Percentiles rank a stretch among this genome's conserved stretches.
Conservation (phyloP, 2,888 invertebrate species). For the Pinctada fucata region DNA sequence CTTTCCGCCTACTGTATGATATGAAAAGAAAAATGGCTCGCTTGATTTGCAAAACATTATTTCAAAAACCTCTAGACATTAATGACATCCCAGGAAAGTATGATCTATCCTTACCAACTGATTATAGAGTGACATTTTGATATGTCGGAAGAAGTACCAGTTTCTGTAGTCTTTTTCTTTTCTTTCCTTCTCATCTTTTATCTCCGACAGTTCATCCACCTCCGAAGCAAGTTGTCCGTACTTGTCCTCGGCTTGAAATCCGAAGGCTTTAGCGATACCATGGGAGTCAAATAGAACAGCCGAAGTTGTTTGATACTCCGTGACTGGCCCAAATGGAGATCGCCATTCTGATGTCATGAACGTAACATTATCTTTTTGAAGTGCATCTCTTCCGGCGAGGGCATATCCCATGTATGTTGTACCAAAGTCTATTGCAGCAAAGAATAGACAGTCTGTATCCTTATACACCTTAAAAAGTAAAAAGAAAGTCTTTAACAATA, state of each 20-base stretch:
- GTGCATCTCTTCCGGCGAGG: not conserved
- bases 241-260: not conserved
- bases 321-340: not conserved
- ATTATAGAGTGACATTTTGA: not conserved
- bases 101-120: not conserved
- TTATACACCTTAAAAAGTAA: no score
- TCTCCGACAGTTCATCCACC: not conserved
- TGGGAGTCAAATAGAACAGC: not conserved
- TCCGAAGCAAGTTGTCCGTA: not conserved
- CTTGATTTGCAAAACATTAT: no score
- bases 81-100: not conserved
- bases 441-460: no score
- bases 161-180: not conserved
- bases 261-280: not conserved
- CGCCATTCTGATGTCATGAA: not conserved
- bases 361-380: not conserved
- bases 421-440: not conserved
- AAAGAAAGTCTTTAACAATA: no score
- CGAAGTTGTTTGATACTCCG: not conserved
- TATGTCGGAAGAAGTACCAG: not conserved
- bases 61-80: not conserved
- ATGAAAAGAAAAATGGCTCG: no score
- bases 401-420: not conserved
- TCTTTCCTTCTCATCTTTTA: no score
- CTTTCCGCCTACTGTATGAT: no score